Evolutionary conservation across 2,113 vertebrate genomes (phyloP).

Genomic region (Anas platyrhynchos): DNA sequence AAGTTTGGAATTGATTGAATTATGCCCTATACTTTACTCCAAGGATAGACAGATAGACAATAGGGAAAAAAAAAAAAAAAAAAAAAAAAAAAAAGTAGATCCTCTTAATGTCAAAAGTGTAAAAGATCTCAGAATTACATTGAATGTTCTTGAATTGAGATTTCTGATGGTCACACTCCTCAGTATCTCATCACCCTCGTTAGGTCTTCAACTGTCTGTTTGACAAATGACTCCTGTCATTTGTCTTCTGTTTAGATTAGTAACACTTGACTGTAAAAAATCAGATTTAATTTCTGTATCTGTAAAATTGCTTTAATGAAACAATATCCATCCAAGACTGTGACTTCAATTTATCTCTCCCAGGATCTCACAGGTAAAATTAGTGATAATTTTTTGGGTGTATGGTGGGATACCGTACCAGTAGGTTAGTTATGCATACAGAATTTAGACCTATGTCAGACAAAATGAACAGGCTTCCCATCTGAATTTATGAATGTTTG

Average conservation of each 20-base stretch:
- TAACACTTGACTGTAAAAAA: not conserved
- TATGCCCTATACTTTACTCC: not conserved
- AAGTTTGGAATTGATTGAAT: not conserved
- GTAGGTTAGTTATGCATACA: not conserved
- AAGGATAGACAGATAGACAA: not conserved
- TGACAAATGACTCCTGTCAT: not conserved
- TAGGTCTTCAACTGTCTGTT: not conserved
- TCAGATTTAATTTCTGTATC: not conserved
- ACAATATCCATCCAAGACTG: not conserved
- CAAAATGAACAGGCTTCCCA: not conserved
- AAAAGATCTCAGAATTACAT: not conserved
- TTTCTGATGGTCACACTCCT: not conserved
- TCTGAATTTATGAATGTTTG: not conserved
- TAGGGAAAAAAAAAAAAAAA: not conserved
- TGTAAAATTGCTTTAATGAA: not conserved
- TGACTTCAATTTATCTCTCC: not conserved
- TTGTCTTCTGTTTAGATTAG: not conserved
- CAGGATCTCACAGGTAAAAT: not conserved
- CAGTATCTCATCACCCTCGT: not conserved
- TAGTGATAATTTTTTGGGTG: not conserved
- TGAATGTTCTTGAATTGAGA: not conserved
- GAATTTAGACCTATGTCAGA: not conserved
- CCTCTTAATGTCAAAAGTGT: not conserved
- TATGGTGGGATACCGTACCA: not conserved
- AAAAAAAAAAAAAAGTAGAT: not conserved